Evolutionary conservation across 2,888 invertebrate species (phyloP), one percentile per base, ranked within the genome.

Genomic region (Heliconius erato): DNA sequence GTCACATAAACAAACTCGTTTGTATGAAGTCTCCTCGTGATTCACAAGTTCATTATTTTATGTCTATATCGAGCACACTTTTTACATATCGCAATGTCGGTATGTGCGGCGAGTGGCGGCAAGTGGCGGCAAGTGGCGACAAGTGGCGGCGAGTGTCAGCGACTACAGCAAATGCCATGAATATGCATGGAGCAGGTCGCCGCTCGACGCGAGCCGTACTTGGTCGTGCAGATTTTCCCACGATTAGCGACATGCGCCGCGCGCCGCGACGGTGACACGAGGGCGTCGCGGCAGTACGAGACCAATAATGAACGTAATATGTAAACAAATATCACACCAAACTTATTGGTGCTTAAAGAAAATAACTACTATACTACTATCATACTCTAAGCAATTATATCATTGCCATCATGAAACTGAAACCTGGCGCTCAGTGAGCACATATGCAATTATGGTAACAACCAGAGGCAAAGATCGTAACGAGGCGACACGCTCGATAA

Each of bases 151-250:
- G 26, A 44, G 72, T 80, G 80, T 80, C 77, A 28, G 77, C 44
- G 77, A 65, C 67, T 68, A 69, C 26, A 68, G 80, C 44, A 65
- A 78, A 49, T 78, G 67, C 19, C 74, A 79, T 80, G 80, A 80
- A 80, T 82, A 82, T 80, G 80, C 80, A 80, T 74, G 83, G 49
- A 54, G 72, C 74, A 54, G 67, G 78, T 78, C 78, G 78, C 77
- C 80, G 80, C 74, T 74, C 59, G 71, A n/a, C 40, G 44, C 49
- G 44, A 11, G 40, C 32, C 80, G 63, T 80, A 81, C n/a, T 65
- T 81, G 81, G 81, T 44, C 44, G 69, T 69, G 81, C 81, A 77
- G 81, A 81, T 81, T 81, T 83, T 83, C 83, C 83, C 83, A 83
- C 83, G 83, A 81, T 77, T 69, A 68, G 69, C 76, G 69, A 63